Percentiles rank a stretch among this genome's conserved stretches.
Conservation (phyloP, 1,140 invertebrate genomes). For the Ostrea edulis region DNA sequence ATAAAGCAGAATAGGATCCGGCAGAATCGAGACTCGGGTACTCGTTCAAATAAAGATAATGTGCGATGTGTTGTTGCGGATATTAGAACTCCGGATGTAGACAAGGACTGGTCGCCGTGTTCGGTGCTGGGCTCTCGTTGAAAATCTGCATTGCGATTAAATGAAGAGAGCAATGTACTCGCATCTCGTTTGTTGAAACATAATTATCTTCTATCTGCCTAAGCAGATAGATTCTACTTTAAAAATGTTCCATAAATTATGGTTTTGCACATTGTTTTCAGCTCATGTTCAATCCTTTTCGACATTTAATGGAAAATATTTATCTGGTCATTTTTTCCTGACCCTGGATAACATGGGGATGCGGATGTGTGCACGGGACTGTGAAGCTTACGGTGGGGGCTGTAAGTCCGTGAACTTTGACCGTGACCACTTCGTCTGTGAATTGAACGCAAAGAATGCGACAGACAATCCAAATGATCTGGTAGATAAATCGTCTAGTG, state of each 20-base stretch:
- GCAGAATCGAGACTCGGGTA: too few species aligned
- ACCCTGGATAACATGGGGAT: not conserved
- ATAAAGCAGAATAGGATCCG: too few species aligned
- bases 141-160: too few species aligned
- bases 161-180: too few species aligned
- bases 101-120: too few species aligned
- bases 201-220: not conserved
- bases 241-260: not conserved
- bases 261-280: not conserved
- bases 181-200: too few species aligned
- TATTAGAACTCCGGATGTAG: too few species aligned
- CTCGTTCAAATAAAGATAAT: too few species aligned
- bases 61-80: too few species aligned
- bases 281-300: not conserved
- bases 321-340: not conserved
- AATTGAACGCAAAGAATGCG: not conserved
- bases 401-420: conserved; percentile 7
- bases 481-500: not conserved
- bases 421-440: not conserved
- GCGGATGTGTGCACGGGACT: not conserved
- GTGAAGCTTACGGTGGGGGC: not conserved
- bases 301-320: not conserved
- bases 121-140: too few species aligned
- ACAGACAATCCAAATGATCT: not conserved
- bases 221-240: not conserved